phyloP scores from a whole-genome alignment of 2,113 vertebrate species.

The Otolemur garnettii region DNA sequence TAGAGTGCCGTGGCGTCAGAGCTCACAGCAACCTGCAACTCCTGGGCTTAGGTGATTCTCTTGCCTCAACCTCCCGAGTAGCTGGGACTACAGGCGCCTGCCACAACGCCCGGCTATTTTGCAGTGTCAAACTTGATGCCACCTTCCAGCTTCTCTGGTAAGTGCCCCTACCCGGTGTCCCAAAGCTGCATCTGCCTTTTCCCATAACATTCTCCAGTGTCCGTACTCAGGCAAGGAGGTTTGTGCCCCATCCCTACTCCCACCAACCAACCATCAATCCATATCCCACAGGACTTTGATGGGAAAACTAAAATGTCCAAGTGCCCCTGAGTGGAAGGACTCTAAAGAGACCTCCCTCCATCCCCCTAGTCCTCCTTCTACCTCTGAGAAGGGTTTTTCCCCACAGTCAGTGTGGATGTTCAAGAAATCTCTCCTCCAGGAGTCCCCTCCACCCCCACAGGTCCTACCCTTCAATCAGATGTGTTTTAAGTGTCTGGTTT shows the following conservation, averaged over 20 bases:
- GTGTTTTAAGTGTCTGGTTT: not conserved
- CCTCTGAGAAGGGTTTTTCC: not conserved
- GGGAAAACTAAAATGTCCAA: conserved; percentile 36
- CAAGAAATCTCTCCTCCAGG: not conserved
- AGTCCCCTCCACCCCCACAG: not conserved
- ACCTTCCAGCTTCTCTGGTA: conserved; percentile 72
- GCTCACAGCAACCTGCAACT: no score
- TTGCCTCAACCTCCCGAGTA: no score
- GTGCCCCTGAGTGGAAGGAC: not conserved
- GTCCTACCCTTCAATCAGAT: not conserved
- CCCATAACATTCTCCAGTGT: not conserved
- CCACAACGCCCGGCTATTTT: not conserved
- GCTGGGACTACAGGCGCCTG: no score
- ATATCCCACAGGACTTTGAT: not conserved
- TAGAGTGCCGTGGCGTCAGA: no score
- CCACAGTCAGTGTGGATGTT: not conserved
- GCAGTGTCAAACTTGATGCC: conserved; percentile 72
- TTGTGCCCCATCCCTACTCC: not conserved
- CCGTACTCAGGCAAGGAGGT: not conserved
- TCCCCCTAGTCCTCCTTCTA: not conserved
- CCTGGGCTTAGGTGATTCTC: no score
- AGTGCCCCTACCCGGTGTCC: conserved; percentile 64
- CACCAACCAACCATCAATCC: not conserved
- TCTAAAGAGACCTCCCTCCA: not conserved
- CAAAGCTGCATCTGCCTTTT: conserved; percentile 48